A percentile compares a stretch with the other conserved stretches of the same genome.
These are phyloP conservation scores for Philaethria dido DNA, from an alignment of 2,888 invertebrate genomes.

Conservation along the genomic window DNA sequence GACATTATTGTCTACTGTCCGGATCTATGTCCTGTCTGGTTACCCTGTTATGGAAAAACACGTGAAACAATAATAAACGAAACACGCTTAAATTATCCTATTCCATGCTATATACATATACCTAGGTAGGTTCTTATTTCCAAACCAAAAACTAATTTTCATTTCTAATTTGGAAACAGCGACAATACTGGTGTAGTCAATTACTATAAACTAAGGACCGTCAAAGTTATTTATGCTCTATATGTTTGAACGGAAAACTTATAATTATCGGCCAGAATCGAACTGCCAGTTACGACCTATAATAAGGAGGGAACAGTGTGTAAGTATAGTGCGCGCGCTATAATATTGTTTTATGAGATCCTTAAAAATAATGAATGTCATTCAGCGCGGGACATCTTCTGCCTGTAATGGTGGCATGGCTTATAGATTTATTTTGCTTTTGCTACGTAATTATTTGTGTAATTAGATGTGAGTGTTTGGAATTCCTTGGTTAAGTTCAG, in stretches of 20 bases:
- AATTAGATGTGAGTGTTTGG: conserved; percentile 6
- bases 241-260: conserved; percentile 55
- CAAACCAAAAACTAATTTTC: conserved; percentile 3
- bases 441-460: conserved; percentile 13
- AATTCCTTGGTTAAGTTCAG: background rate
- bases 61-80: too few relatives aligned
- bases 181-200: conserved; percentile 46
- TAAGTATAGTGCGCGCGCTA: conserved; percentile 69
- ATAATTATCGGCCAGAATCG: conserved; percentile 77
- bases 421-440: conserved; percentile 13
- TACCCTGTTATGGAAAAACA: too few relatives aligned
- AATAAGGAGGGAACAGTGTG: conserved; percentile 74
- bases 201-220: conserved; percentile 49
- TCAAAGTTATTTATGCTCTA: conserved; percentile 55
- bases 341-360: conserved; percentile 75
- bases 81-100: too few relatives aligned
- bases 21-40: too few relatives aligned
- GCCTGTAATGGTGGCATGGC: conserved; percentile 44
- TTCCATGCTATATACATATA: too few relatives aligned
- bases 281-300: conserved; percentile 74
- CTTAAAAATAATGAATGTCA: conserved; percentile 77
- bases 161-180: conserved; percentile 36
- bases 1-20: too few relatives aligned
- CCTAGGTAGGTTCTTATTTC: too few relatives aligned
- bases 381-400: conserved; percentile 55